Base-by-base conservation (phyloP, 2,113 vertebrate genomes). In the Theristicus caerulescens region DNA sequence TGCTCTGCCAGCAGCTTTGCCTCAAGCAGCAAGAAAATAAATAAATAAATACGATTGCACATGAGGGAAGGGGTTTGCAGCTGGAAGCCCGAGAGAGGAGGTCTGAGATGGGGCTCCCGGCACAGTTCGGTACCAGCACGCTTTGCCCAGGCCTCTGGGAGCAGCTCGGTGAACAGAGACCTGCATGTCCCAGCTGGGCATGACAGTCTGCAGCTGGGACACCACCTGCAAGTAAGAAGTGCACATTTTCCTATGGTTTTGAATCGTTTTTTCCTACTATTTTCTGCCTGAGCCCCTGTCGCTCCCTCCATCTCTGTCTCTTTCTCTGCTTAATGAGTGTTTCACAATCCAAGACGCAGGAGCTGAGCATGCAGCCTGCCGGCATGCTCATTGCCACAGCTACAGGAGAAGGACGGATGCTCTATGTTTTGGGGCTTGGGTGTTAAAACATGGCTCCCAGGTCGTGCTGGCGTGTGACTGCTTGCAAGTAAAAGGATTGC, bases 11-110 rank as follows among this genome's bases (percentile, higher is more conserved):
- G 94, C 96, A 96, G 94, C 95, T 92, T 94, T 77, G 86, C 86
- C 36, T 76, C 91, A 54, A 76, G 86, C 92, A 96, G 80, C 57
- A 21, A 91, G 73, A 67, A 55, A 94, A 97, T 97, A 95, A 95
- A 97, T 97, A 97, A 97, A 97, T 96, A 97, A 97, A 95, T 97
- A 94, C 1, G 12, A 87, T 84, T 96, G 95, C 94, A 93, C 66
- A 16, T 27, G 32, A 51, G 46, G 73, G 73, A 58, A 61, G 54
- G 70, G 42, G 12, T 90, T 13, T n/a, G 49, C 54, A 92, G 54
- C 77, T 82, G 96, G 95, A 59, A 96, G 93, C 86, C 91, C 29
- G 0, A 31, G 61, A 36, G 64, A 88, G 59, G 57, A 87, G 78
- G 73, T 36, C 40, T 87, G 93, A 85, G 87, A 88, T 57, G 85